Conservation (phyloP, 1,140 invertebrate species). For the Megathymus violae region DNA sequence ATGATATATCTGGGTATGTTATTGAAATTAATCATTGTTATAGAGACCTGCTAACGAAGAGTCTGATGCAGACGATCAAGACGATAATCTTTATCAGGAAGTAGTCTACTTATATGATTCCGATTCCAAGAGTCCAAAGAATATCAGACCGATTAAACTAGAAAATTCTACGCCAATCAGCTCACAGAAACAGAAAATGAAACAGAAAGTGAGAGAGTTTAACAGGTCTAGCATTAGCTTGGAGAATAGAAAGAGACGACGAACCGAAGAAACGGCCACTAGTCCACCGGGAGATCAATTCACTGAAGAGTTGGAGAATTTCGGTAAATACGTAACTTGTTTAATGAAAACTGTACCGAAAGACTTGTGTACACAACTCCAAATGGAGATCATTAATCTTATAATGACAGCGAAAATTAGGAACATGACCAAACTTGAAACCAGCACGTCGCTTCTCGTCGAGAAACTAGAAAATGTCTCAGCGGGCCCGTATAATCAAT, state of each 20-base stretch:
- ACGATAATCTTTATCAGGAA: conserved; percentile 3
- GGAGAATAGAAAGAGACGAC: conserved; percentile 2
- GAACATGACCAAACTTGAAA: conserved; percentile 20
- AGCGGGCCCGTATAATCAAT: neutral
- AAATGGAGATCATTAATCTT: conserved; percentile 30
- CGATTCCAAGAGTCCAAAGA: conserved; percentile 6
- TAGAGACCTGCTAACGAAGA: conserved; percentile 1
- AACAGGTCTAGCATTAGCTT: neutral
- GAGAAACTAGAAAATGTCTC: neutral
- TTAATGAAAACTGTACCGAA: conserved; percentile 12
- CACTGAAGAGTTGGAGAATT: conserved; percentile 34
- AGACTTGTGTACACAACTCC: conserved; percentile 9
- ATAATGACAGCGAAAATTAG: conserved; percentile 30
- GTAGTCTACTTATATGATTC: conserved; percentile 13
- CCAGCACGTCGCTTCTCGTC: neutral
- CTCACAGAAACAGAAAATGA: neutral
- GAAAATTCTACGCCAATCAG: neutral
- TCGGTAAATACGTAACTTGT: conserved; percentile 34
- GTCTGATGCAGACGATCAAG: neutral
- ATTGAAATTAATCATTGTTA: no score
- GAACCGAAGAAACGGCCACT: conserved; percentile 7
- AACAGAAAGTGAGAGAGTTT: neutral
- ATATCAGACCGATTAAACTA: neutral
- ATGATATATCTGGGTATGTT: no score
- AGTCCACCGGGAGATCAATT: neutral